These are phyloP conservation scores for Lasioglossum albipes DNA, from an alignment of 1,140 invertebrate genomes.

Conservation along the genomic window DNA sequence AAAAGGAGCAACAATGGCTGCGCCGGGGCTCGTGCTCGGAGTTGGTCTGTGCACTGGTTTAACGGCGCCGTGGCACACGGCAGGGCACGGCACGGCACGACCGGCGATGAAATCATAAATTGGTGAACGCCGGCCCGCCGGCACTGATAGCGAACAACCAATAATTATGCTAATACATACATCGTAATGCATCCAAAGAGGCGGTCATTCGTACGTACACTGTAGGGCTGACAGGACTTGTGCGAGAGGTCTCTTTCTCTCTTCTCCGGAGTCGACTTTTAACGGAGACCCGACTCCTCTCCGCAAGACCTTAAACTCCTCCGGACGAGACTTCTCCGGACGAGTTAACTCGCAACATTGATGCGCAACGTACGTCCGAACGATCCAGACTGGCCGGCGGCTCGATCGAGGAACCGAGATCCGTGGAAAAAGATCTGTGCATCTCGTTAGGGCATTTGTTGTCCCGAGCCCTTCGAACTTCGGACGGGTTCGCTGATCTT, in stretches of 20 bases:
- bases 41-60: conserved; percentile 41
- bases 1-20: conserved; percentile 53
- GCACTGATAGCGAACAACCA: conserved; percentile 77
- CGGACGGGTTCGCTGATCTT: neutral
- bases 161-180: conserved; percentile 78
- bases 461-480: conserved; percentile 4
- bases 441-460: conserved; percentile 24
- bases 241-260: neutral
- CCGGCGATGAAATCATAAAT: conserved; percentile 78
- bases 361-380: conserved; percentile 21
- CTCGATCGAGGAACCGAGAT: neutral
- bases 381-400: conserved; percentile 6
- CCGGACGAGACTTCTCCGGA: too few species aligned
- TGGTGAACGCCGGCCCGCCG: conserved; percentile 74
- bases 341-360: neutral
- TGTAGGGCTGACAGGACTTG: conserved; percentile 31
- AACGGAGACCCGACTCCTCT: neutral
- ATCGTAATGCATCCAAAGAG: conserved; percentile 74
- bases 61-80: conserved; percentile 53
- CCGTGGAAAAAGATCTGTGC: neutral
- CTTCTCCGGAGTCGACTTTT: too few species aligned
- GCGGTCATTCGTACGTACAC: conserved; percentile 67
- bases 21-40: conserved; percentile 45
- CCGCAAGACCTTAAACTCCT: too few species aligned
- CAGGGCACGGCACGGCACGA: conserved; percentile 44